phyloP scores from a whole-genome alignment of 2,888 invertebrate genomes.

The Apocheima hispidaria region DNA sequence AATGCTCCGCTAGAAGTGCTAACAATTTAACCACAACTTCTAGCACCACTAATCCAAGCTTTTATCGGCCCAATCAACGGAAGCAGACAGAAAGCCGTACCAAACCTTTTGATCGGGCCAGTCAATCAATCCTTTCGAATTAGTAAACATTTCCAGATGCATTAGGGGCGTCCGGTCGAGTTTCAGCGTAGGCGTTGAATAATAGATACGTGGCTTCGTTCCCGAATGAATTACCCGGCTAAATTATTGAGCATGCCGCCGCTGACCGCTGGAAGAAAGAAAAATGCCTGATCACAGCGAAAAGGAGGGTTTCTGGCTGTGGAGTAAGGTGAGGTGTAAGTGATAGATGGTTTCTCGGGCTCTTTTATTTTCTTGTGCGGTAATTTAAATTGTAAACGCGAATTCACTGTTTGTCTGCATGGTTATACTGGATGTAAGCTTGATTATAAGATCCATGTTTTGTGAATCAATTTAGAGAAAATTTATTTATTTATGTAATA shows the following conservation, averaged over 20 bases:
- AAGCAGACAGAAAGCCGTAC: conserved; percentile 19
- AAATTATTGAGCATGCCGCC: conserved; percentile 77
- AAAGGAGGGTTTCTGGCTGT: conserved; percentile 7
- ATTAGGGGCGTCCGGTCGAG: conserved; percentile 62
- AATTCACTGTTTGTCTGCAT: too few species aligned
- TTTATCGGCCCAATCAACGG: conserved; percentile 24
- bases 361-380: not conserved
- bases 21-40: not conserved
- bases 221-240: conserved; percentile 73
- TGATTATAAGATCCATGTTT: too few species aligned
- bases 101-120: conserved; percentile 47
- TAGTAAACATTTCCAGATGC: conserved; percentile 66
- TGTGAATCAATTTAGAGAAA: too few species aligned
- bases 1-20: not conserved
- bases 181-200: conserved; percentile 65
- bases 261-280: conserved; percentile 52
- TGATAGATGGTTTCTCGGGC: conserved; percentile 15
- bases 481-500: too few species aligned
- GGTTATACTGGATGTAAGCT: too few species aligned
- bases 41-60: conserved; percentile 6
- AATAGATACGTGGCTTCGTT: conserved; percentile 66
- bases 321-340: conserved; percentile 7
- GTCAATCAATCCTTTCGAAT: conserved; percentile 61
- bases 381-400: not conserved
- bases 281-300: conserved; percentile 25